Evolutionary conservation across 2,888 invertebrate species (phyloP), one percentile per base, ranked within the genome.

Genomic region (Lasioglossum calceatum): DNA sequence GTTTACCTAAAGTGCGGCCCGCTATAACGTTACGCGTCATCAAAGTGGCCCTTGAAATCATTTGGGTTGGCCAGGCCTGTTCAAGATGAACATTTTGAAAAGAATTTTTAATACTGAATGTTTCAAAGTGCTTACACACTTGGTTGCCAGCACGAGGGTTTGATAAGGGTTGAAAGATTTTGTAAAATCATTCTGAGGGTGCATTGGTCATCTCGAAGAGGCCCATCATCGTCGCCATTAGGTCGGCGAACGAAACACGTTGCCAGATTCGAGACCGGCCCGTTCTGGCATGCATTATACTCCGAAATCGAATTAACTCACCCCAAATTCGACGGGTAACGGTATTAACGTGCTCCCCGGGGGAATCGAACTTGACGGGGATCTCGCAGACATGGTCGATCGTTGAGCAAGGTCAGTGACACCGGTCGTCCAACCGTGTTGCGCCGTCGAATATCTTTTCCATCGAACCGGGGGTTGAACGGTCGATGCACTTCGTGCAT

Each of bases 331-430:
- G 73, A 44, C 16, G 73, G 70, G 19, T 61, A 78, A 77, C 77
- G 44, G 82, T 58, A 82, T 87, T 85, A 84, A 36, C 42, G 74
- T 75, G 61, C 79, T 44, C 83, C 87, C 74, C 4, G 71, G n/a
- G 79, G 73, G 74, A 74, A 83, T 87, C 87, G 87, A 82, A 83
- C 64, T 70, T 70, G 82, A 32, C 79, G 58, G 77, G 73, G 73
- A 1, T 54, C 75, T 75, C 36, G 70, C 77, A 87, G 91, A 92
- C 88, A 88, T 82, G 72, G 81, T 76, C 92, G 89, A 92, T 92
- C 93, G 91, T 92, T 93, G 91, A 58, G 86, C 91, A 90, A 92
- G 93, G 93, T 93, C 92, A 93, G 92, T 92, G 93, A 92, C 93
- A 93, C 88, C 92, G 92, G 91, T 87, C 92, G 88, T 91, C 91